These are phyloP conservation scores for Phrynocephalus versicolor DNA, from an alignment of 2,113 vertebrate species.

Conservation along the genomic window DNA sequence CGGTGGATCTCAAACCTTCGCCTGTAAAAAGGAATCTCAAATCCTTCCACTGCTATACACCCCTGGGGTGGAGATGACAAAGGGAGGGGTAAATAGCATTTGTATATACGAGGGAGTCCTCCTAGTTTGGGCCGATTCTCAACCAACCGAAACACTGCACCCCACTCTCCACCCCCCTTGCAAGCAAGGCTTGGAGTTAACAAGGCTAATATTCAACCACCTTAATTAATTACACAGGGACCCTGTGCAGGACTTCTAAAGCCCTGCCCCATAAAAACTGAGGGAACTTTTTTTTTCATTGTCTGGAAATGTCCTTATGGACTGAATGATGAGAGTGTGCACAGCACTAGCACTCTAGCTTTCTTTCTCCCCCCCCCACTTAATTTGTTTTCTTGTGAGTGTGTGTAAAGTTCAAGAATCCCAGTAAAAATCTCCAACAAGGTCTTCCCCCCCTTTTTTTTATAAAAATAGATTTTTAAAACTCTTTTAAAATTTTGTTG, in stretches of 20 bases:
- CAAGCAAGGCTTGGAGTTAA: neutral
- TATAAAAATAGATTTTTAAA: conserved; percentile 90
- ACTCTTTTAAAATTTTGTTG: conserved; percentile 24
- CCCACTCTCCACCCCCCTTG: too few relatives aligned
- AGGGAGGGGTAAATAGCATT: too few relatives aligned
- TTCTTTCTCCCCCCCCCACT: neutral
- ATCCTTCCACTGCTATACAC: neutral
- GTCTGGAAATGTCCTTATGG: neutral
- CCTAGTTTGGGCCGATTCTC: neutral
- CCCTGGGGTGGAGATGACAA: neutral
- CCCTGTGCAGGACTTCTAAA: neutral
- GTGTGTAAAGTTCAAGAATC: conserved; percentile 80
- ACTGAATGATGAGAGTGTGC: neutral
- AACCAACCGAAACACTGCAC: neutral
- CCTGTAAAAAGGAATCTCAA: neutral
- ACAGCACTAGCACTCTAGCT: neutral
- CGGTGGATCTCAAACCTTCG: neutral
- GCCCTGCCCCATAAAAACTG: too few relatives aligned
- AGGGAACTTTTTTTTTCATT: neutral
- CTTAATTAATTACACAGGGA: neutral
- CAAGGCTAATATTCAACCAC: neutral
- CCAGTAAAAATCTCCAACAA: conserved; percentile 88
- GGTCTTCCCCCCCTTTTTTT: conserved; percentile 82
- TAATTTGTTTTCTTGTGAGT: neutral
- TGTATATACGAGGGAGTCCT: neutral